phyloP scores from a whole-genome alignment of 2,888 invertebrate species.

The Cheilosia grossa region DNA sequence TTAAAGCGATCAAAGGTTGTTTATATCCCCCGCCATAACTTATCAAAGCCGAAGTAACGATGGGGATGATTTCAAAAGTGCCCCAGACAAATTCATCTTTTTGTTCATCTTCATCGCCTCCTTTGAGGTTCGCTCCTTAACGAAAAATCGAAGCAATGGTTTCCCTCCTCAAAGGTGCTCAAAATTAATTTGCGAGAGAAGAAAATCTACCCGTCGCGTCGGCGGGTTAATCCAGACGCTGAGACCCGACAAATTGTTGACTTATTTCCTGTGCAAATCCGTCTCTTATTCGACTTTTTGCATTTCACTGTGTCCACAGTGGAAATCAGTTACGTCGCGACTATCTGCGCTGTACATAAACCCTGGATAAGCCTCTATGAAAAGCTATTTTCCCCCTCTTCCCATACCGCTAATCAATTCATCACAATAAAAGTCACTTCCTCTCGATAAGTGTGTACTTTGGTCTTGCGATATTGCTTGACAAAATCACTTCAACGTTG shows the following conservation, averaged over 20 bases:
- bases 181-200: slow-evolving; percentile 55
- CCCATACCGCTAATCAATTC: slow-evolving; percentile 60
- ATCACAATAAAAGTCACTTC: slow-evolving; percentile 74
- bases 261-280: slow-evolving; percentile 54
- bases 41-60: slow-evolving; percentile 21
- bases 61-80: slow-evolving; percentile 25
- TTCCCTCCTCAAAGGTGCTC: slow-evolving; percentile 30
- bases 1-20: slow-evolving; percentile 39
- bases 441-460: slow-evolving; percentile 72
- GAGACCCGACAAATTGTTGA: slow-evolving; percentile 68
- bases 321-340: slow-evolving; percentile 9
- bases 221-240: slow-evolving; percentile 49
- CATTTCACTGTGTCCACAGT: slow-evolving; percentile 22
- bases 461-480: slow-evolving; percentile 46
- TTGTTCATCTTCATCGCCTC: slow-evolving; percentile 20
- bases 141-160: not conserved
- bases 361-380: slow-evolving; percentile 34
- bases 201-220: slow-evolving; percentile 35
- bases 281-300: slow-evolving; percentile 24
- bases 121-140: not conserved
- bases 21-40: too few species aligned
- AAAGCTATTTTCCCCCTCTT: slow-evolving; percentile 1
- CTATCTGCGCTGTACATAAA: slow-evolving; percentile 25
- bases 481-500: slow-evolving; percentile 38
- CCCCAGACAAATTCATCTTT: slow-evolving; percentile 44